Conservation (phyloP, 2,797 vertebrate genomes). For the Leptodactylus fallax region DNA sequence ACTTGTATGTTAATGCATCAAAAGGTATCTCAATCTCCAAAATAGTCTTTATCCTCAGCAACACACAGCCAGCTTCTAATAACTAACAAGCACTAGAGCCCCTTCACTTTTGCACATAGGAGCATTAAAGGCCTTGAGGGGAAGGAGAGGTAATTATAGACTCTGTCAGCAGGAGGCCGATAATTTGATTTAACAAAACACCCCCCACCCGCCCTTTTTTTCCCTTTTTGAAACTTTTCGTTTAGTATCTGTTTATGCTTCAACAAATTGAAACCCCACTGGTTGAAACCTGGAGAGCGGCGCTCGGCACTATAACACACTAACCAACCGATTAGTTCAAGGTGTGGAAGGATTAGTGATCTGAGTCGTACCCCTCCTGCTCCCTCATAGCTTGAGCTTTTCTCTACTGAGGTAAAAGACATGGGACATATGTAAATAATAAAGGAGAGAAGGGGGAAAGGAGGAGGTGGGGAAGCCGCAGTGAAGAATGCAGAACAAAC, state of each 20-base stretch:
- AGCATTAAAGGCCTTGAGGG: conserved; percentile 79
- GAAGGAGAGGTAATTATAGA: conserved; percentile 85
- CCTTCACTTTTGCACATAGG: conserved; percentile 65
- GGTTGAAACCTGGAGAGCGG: conserved; percentile 80
- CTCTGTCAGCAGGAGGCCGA: conserved; percentile 90
- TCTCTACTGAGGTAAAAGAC: conserved; percentile 91
- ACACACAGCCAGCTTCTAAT: conserved; percentile 67
- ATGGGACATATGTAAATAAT: conserved; percentile 99
- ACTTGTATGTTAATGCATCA: conserved; percentile 36
- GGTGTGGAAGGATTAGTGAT: conserved; percentile 95
- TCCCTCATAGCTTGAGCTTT: conserved; percentile 94
- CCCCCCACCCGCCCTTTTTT: conserved; percentile 71
- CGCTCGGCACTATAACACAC: conserved; percentile 83
- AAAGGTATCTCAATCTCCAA: conserved; percentile 9
- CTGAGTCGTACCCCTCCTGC: conserved; percentile 84
- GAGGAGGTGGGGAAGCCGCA: conserved; percentile 88
- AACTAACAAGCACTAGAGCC: conserved; percentile 66
- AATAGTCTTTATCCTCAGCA: conserved; percentile 22
- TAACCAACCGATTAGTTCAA: conserved; percentile 97
- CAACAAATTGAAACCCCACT: conserved; percentile 99
- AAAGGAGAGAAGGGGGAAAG: conserved; percentile 90
- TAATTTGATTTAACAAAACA: conserved; percentile 99
- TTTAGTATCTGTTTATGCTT: conserved; percentile 99
- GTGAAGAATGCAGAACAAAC: conserved; percentile 99
- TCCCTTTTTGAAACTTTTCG: conserved; percentile 76